Evolutionary conservation across 2,888 invertebrate genomes (phyloP).

Genomic region (Aspidiotus rigidus): DNA sequence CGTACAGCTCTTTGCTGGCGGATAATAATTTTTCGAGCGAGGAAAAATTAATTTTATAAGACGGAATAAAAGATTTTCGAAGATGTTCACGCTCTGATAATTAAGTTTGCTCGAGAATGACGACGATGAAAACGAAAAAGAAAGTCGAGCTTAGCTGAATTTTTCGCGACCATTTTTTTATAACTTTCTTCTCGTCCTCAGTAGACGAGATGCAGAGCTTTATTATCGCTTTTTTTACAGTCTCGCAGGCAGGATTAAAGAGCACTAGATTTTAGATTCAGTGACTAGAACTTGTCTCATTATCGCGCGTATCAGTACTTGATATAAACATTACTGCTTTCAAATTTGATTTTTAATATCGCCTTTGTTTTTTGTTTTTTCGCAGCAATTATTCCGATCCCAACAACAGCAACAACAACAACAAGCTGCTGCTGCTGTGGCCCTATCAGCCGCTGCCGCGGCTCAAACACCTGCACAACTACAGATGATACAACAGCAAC

Average conservation of each 20-base stretch:
- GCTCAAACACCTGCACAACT: constrained; percentile 60
- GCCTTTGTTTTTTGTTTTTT: constrained; percentile 5
- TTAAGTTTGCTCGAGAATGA: not conserved
- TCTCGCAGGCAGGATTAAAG: no score
- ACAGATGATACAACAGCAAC: constrained; percentile 64
- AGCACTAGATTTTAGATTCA: no score
- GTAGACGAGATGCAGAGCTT: no score
- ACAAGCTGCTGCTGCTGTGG: constrained; percentile 55
- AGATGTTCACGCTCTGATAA: constrained; percentile 1
- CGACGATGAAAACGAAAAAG: not conserved
- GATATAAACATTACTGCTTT: not conserved
- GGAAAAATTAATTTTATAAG: not conserved
- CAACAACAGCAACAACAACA: constrained; percentile 32
- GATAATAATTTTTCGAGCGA: not conserved
- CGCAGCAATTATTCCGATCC: constrained; percentile 28
- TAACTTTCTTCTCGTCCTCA: no score
- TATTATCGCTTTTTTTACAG: no score
- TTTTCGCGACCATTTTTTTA: no score
- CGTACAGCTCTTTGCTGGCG: not conserved
- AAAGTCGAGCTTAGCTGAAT: not conserved
- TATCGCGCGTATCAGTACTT: no score
- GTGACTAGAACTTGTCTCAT: no score
- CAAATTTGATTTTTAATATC: not conserved
- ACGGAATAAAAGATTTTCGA: not conserved
- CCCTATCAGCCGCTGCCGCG: constrained; percentile 58